Base-by-base conservation (phyloP, 1,140 invertebrate genomes). In the Orius insidiosus region DNA sequence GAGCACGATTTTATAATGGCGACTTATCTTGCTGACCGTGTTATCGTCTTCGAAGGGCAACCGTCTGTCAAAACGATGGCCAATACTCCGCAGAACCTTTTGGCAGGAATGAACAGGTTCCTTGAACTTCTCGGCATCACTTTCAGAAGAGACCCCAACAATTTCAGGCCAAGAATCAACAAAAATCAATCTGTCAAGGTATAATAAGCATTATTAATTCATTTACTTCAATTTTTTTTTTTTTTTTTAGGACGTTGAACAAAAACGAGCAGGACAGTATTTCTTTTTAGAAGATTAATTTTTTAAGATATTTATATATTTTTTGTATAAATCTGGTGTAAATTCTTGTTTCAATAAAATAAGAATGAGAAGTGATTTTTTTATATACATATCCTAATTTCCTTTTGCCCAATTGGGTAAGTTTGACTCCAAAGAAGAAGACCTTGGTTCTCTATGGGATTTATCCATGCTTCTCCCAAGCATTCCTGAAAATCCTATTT, bases 1-100 rank as follows among this genome's bases (percentile, higher is more conserved):
- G 96, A 99, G 74, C 96, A 99, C 77, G 96, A 99, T 74, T 98
- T 98, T 59, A 99, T 99, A 45, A 99, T 99, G 96, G 93, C 94
- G 2, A 98, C 96, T 0, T 99, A 99, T 66, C 70, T 99, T 34
- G 93, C 96, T 10, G 96, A 99, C 67, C 72, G 95, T 43, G 96
- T 99, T 1, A 96, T 99, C 56, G 94, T 98, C 14, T 98, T 99
- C 64, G 94, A 98, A 61, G 96, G 96, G 33, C 64, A 62, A 43
- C 94, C 96, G 1, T 95, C 90, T 0, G 69, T 94, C 2, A 60
- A 78, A 35, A 92, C 94, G 3, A 76, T 69, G 0, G 95, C 95
- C 1, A 87, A 92, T 56, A 73, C 80, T 11, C 95, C 95, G 1
- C 93, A 98, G 65, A 88, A 84, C 3, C 65, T 98, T 37, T 71